These are phyloP conservation scores for Cephus pulcher DNA, from an alignment of 2,888 invertebrate species.

Conservation along the genomic window DNA sequence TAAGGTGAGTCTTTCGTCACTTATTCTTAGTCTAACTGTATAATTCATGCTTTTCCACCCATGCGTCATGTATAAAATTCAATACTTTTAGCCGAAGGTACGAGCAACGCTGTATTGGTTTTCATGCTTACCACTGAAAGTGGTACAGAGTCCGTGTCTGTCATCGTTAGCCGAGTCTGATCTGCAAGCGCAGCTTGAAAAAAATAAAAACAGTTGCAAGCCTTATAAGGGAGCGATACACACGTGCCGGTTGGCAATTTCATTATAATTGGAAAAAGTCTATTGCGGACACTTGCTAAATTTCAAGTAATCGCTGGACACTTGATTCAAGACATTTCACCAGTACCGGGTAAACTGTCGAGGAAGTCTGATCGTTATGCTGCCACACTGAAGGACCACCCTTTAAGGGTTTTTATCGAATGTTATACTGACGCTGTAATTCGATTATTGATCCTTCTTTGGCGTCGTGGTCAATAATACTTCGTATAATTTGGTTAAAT, in stretches of 20 bases:
- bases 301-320: background rate
- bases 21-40: background rate
- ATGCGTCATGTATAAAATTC: background rate
- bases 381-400: background rate
- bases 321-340: background rate
- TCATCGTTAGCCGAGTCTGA: background rate
- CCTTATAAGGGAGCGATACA: background rate
- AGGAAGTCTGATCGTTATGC: background rate
- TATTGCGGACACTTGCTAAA: background rate
- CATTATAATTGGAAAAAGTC: background rate
- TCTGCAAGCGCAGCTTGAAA: background rate
- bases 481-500: background rate
- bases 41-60: background rate
- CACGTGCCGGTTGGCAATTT: background rate
- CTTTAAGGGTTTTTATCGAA: background rate
- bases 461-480: background rate
- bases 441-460: background rate
- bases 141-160: background rate
- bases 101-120: background rate
- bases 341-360: background rate
- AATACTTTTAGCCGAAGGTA: background rate
- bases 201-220: background rate
- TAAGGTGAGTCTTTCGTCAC: constrained; percentile 47
- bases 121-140: background rate
- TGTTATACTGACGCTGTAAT: background rate